Conservation (phyloP, 2,113 vertebrate species). For the Tringa solitaria region DNA sequence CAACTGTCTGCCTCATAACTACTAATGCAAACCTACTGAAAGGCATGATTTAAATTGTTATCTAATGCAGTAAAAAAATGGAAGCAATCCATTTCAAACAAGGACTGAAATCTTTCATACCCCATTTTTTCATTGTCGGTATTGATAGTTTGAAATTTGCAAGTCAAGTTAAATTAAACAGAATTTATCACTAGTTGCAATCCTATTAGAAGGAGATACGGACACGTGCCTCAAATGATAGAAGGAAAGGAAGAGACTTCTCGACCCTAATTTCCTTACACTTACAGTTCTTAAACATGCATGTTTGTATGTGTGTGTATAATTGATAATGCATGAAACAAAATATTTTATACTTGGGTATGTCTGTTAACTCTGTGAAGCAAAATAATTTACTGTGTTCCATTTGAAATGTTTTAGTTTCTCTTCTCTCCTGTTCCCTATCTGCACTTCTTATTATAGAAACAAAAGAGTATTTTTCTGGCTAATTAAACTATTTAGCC, state of each 20-base stretch:
- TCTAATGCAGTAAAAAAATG: not conserved
- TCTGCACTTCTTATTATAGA: not conserved
- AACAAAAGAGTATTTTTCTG: not conserved
- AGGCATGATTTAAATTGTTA: not conserved
- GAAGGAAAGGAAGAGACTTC: not conserved
- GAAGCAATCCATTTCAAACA: not conserved
- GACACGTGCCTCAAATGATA: not conserved
- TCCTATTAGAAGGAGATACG: not conserved
- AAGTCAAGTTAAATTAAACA: not conserved
- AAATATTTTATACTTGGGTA: not conserved
- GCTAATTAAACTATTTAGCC: not conserved
- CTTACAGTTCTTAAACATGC: not conserved
- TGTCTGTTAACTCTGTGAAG: not conserved
- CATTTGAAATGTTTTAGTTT: not conserved
- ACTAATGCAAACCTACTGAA: not conserved
- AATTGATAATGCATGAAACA: not conserved
- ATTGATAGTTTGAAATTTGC: not conserved
- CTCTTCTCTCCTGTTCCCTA: not conserved
- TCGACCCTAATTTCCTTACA: not conserved
- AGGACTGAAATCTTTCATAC: not conserved
- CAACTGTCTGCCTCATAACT: not conserved
- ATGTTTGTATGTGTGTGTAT: not conserved
- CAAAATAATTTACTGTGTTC: not conserved
- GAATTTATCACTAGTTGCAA: not conserved
- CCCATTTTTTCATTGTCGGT: fast-evolving